A percentile compares a stretch with the other conserved stretches of the same genome.
Evolutionary conservation across 2,113 vertebrate genomes (phyloP).

Genomic region (Dissostichus mawsoni): DNA sequence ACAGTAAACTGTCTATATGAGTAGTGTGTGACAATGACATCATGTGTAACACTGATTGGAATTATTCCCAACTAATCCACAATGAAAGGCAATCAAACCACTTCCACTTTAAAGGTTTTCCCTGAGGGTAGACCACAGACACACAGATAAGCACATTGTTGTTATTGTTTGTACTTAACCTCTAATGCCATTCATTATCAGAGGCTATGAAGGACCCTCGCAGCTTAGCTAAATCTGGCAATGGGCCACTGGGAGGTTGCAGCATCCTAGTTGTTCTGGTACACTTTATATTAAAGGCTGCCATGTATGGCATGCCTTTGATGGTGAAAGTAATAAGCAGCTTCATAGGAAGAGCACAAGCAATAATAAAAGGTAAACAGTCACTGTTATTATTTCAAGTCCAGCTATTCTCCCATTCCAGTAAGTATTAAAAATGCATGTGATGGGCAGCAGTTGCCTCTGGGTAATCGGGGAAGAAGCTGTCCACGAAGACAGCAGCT

Average conservation of each 20-base stretch:
- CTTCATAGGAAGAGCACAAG: slow-evolving; percentile 18
- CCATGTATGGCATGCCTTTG: slow-evolving; percentile 10
- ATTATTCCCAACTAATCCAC: slow-evolving; percentile 46
- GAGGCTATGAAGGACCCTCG: slow-evolving; percentile 42
- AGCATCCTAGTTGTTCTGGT: slow-evolving; percentile 20
- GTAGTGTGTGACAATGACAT: slow-evolving; percentile 13
- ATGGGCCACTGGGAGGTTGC: slow-evolving; percentile 28
- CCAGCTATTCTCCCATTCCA: neutral
- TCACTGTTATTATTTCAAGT: slow-evolving; percentile 11
- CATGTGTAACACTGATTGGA: slow-evolving; percentile 18
- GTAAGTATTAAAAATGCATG: slow-evolving; percentile 21
- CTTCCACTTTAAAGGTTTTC: slow-evolving; percentile 29
- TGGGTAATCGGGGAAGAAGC: slow-evolving; percentile 17
- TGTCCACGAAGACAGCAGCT: slow-evolving; percentile 32
- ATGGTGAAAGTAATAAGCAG: slow-evolving; percentile 26
- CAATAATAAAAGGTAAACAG: slow-evolving; percentile 43
- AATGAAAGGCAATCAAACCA: slow-evolving; percentile 27
- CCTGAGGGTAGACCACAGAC: slow-evolving; percentile 25
- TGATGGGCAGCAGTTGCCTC: slow-evolving; percentile 21
- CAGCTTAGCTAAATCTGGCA: slow-evolving; percentile 44
- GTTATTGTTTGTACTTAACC: slow-evolving; percentile 61
- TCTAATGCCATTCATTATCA: slow-evolving; percentile 55
- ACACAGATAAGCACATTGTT: slow-evolving; percentile 36
- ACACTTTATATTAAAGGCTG: slow-evolving; percentile 40
- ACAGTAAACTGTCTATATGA: slow-evolving; percentile 22